Evolutionary conservation across 2,113 vertebrate genomes (phyloP).

Genomic region (Montifringilla adamsi): DNA sequence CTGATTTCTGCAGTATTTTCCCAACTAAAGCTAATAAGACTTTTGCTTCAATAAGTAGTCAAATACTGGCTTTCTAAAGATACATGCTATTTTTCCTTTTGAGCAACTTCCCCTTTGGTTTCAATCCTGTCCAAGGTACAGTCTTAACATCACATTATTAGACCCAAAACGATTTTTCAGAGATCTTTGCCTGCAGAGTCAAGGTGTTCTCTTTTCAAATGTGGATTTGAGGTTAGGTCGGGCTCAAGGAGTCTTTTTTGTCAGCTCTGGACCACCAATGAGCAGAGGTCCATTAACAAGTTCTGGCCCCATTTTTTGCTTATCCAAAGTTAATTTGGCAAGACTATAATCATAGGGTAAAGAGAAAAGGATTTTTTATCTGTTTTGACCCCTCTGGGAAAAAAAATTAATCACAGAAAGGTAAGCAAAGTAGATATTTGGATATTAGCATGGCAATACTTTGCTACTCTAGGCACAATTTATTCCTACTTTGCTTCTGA

Average conservation of each 20-base stretch:
- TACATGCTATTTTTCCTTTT: not conserved
- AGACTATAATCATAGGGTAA: not conserved
- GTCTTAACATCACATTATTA: not conserved
- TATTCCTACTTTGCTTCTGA: not conserved
- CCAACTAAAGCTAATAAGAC: not conserved
- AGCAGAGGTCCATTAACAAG: not conserved
- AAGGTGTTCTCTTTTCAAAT: not conserved
- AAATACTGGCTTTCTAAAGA: not conserved
- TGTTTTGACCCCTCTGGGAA: not conserved
- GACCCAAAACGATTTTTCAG: not conserved
- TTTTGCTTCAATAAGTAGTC: not conserved
- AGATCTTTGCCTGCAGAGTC: not conserved
- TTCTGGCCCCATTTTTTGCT: not conserved
- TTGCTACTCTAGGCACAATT: not conserved
- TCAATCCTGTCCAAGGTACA: not conserved
- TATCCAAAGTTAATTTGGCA: not conserved
- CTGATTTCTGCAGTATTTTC: not conserved
- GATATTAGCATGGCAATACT: not conserved
- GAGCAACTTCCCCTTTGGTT: not conserved
- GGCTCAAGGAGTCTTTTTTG: not conserved
- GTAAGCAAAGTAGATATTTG: not conserved
- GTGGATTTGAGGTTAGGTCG: not conserved
- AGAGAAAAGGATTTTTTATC: not conserved
- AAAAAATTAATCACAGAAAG: not conserved
- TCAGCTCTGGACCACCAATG: not conserved